Evolutionary conservation across 2,113 vertebrate species (phyloP).

Genomic region (Oxyura jamaicensis): DNA sequence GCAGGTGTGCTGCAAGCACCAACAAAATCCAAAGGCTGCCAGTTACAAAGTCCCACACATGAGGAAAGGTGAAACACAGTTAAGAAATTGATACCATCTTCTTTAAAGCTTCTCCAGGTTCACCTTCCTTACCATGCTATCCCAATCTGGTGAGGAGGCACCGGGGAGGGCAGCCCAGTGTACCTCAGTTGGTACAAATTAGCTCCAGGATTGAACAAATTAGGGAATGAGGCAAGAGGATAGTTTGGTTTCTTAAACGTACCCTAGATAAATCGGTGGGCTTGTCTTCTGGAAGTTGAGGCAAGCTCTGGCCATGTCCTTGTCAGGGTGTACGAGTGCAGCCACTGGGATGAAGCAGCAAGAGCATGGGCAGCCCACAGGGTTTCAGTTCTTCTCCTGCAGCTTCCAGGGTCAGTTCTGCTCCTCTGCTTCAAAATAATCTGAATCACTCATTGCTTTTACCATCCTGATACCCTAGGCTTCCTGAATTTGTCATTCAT

Average conservation of each 20-base stretch:
- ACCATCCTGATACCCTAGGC: background rate
- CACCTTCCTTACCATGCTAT: slow-evolving; percentile 64
- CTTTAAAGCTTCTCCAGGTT: slow-evolving; percentile 86
- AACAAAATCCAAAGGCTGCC: slow-evolving; percentile 85
- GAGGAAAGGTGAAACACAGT: slow-evolving; percentile 83
- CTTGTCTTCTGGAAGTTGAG: background rate
- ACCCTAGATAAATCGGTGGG: background rate
- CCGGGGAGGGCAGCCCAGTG: background rate
- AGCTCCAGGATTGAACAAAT: slow-evolving; percentile 8
- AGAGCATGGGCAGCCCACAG: background rate
- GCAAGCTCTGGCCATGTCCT: background rate
- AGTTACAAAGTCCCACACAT: slow-evolving; percentile 78
- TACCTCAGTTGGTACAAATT: background rate
- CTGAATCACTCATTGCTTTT: background rate
- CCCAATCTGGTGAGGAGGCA: background rate
- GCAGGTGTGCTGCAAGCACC: slow-evolving; percentile 87
- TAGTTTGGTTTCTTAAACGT: background rate
- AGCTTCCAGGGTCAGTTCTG: background rate
- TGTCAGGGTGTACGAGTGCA: background rate
- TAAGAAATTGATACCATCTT: slow-evolving; percentile 87
- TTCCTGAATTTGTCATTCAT: background rate
- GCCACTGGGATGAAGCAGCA: fast-evolving
- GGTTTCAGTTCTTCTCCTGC: background rate
- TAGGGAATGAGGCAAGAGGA: background rate
- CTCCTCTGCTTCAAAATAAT: background rate